A percentile compares a stretch with the other conserved stretches of the same genome.
Conservation (phyloP, 1,140 invertebrate species). For the Euura lappo region DNA sequence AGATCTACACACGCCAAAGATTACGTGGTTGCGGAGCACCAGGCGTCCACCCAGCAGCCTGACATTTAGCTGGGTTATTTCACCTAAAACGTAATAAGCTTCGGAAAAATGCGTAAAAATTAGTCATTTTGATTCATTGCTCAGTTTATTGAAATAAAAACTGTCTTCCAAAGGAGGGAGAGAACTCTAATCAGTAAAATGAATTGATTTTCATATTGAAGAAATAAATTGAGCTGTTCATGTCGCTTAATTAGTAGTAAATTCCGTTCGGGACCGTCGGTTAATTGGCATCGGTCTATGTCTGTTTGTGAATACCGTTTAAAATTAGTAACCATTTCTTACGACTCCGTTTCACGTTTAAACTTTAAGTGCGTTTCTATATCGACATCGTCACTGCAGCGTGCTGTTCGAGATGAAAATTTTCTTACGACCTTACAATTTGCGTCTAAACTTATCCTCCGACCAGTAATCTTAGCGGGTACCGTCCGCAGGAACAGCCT, state of each 20-base stretch:
- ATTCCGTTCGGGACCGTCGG: not conserved
- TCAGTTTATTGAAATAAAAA: no score
- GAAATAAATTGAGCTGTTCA: not conserved
- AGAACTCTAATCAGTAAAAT: not conserved
- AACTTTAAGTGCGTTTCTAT: not conserved
- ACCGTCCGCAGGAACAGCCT: not conserved
- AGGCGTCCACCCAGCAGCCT: no score
- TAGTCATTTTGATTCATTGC: no score
- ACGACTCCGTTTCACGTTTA: not conserved
- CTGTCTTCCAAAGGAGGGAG: no score
- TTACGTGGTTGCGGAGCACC: no score
- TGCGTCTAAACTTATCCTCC: not conserved
- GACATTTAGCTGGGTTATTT: no score
- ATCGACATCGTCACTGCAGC: not conserved
- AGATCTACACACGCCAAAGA: no score
- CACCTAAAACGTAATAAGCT: no score
- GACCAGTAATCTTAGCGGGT: not conserved
- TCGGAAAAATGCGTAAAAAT: no score
- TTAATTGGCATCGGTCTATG: not conserved
- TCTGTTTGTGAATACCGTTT: not conserved
- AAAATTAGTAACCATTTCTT: not conserved
- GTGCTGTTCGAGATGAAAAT: not conserved
- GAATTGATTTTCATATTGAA: not conserved
- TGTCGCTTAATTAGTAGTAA: not conserved
- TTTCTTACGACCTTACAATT: not conserved